phyloP scores from a whole-genome alignment of 2,113 vertebrate genomes.

The Lepus americanus region DNA sequence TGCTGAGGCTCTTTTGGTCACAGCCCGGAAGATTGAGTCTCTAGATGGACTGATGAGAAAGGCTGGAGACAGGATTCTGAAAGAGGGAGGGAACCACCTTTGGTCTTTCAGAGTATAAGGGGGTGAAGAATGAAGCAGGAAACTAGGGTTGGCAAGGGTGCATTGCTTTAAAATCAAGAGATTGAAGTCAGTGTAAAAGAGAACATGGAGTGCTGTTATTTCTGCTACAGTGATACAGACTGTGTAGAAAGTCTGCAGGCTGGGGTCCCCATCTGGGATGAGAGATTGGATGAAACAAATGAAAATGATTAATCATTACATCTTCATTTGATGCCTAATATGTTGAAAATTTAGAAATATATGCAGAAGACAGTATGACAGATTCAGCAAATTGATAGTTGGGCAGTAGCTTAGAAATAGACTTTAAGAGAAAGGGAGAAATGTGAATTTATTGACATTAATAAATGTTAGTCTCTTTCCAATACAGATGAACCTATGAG shows the following conservation, averaged over 20 bases:
- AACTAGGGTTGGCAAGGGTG: background rate
- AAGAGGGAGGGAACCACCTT: background rate
- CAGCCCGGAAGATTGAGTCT: background rate
- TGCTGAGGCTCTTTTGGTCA: background rate
- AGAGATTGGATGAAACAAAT: background rate
- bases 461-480: slow-evolving; percentile 8
- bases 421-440: slow-evolving; percentile 37
- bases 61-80: slow-evolving; percentile 1
- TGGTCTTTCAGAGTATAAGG: background rate
- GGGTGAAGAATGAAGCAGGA: background rate
- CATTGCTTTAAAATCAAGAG: slow-evolving; percentile 29
- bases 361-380: background rate
- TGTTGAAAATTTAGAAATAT: slow-evolving; percentile 39
- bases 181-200: slow-evolving; percentile 36
- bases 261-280: background rate
- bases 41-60: background rate
- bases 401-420: background rate
- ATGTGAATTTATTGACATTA: background rate
- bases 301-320: background rate
- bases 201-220: background rate
- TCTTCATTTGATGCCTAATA: slow-evolving; percentile 21
- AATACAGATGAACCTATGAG: background rate
- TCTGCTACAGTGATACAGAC: background rate
- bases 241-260: background rate
- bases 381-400: background rate